Evolutionary conservation across 2,888 invertebrate genomes (phyloP), one percentile per base, ranked within the genome.

Genomic region (Heliconius hortense): DNA sequence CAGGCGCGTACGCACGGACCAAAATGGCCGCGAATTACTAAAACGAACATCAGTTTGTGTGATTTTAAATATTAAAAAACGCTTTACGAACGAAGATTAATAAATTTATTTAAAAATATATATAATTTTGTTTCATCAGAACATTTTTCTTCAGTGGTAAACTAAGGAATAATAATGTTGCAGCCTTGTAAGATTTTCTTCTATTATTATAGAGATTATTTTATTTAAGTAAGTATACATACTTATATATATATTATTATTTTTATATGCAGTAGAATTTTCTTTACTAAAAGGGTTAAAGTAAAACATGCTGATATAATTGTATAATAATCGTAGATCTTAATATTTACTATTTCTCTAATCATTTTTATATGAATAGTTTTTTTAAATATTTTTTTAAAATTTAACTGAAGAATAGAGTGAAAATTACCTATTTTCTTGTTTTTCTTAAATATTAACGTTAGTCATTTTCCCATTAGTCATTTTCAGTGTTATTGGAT

Each of bases 1-100:
- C 90, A 92, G 91, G 91, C 93, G 93, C 93, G 89, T 89, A 91
- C 91, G 92, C 92, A 89, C 87, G 83, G 84, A 86, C 84, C 87
- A 93, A 93, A 83, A 94, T 93, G 93, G 92, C 93, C 90, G 88
- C 79, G 77, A 28, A 71, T 72, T 75, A 73, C 69, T 80, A 76
- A 69, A 75, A 77, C 76, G 72, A 78, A 78, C 73, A 80, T 76
- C 59, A 64, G 21, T 67, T 59, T 53, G 53, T 63, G 72, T 76
- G 72, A 66, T 74, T 62, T 24, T 39, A 15, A 68, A 39, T 26
- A 71, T 21, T 43, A 71, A 21, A 48, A n/a, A 48, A 48, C 10
- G 35, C 39, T 70, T 7, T 21, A 70, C 43, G 26, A 21, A 11
- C 26, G 15, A 60, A 26, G 21, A 39, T 21, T 28, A 28, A 24